Evolutionary conservation across 53 echinoderm and acorn worm species (phyloP), one percentile per base, ranked within the genome.

Genomic region (Paelopatides confundens): DNA sequence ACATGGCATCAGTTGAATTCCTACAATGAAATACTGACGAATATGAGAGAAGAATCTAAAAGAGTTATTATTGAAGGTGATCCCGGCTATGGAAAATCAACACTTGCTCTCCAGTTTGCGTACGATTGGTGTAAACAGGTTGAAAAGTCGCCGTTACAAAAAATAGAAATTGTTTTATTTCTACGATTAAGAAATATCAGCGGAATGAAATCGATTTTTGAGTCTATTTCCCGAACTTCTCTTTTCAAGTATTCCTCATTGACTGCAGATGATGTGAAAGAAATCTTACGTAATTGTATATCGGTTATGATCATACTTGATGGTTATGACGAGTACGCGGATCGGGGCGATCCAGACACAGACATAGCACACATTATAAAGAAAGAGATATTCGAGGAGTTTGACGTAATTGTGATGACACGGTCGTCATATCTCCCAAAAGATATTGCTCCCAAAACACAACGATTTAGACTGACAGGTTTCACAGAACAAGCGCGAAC

Each of bases 341-440:
- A 70, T 35, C 77, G 40, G 24, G 30, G 28, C 27, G 31, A 77
- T 13, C 28, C 18, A 15, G 29, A 77, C 21, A 51, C 31, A 12
- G 79, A 79, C 17, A 24, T 79, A 79, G 50, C 49, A 29, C 28
- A 52, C 30, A 32, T 79, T 14, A 79, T 79, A 21, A 79, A 33
- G 31, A 28, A 31, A 14, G 79, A 53, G 24, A 26, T 79, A 51
- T 33, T 79, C 12, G 47, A 79, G 51, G n/a, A 52, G 32, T 29
- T 34, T 33, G 30, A 53, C 21, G 79, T 79, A 4, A 18, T 79
- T 33, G 32, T 79, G 15, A 50, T 18, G 8, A 79, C 79, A 29
- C 49, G 79, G 48, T 51, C 79, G 15, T 79, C 79, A 31, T 79
- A 51, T 51, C 14, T 50, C 13, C 79, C 79, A 17, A 48, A 31